Evolutionary conservation across 2,797 vertebrate species (phyloP).

Genomic region (Novumbra hubbsi): DNA sequence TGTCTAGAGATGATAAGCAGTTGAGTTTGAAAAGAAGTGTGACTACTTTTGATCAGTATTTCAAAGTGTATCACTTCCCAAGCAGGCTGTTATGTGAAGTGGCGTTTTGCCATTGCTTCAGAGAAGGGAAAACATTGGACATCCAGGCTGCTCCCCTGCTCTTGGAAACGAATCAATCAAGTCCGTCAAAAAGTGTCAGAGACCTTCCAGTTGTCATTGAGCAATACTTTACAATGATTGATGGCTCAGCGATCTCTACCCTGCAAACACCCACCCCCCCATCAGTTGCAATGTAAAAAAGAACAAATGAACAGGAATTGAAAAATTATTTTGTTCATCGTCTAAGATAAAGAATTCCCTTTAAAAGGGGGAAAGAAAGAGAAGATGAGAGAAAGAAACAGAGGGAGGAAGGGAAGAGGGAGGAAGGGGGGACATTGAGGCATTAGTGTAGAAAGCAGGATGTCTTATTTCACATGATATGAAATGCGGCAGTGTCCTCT

Average conservation of each 20-base stretch:
- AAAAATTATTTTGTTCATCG: slow-evolving; percentile 65
- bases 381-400: slow-evolving; percentile 30
- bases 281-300: slow-evolving; percentile 61
- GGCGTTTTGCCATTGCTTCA: slow-evolving; percentile 26
- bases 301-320: slow-evolving; percentile 59
- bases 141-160: slow-evolving; percentile 38
- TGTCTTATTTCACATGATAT: slow-evolving; percentile 47
- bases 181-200: slow-evolving; percentile 65
- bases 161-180: slow-evolving; percentile 78
- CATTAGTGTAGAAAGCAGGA: slow-evolving; percentile 26
- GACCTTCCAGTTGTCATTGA: slow-evolving; percentile 70
- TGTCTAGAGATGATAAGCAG: not conserved
- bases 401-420: slow-evolving; percentile 27
- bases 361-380: slow-evolving; percentile 44
- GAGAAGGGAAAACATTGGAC: slow-evolving; percentile 47
- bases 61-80: not conserved
- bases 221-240: slow-evolving; percentile 68
- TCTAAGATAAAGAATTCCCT: slow-evolving; percentile 61
- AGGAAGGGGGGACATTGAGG: not conserved
- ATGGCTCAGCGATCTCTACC: slow-evolving; percentile 49
- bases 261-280: slow-evolving; percentile 9
- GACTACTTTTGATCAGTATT: not conserved
- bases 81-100: slow-evolving; percentile 36
- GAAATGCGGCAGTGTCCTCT: slow-evolving; percentile 55
- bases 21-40: not conserved